Percentiles rank a stretch among this genome's conserved stretches.
phyloP scores from a whole-genome alignment of 2,797 vertebrate genomes.

The Sebastes itinus region DNA sequence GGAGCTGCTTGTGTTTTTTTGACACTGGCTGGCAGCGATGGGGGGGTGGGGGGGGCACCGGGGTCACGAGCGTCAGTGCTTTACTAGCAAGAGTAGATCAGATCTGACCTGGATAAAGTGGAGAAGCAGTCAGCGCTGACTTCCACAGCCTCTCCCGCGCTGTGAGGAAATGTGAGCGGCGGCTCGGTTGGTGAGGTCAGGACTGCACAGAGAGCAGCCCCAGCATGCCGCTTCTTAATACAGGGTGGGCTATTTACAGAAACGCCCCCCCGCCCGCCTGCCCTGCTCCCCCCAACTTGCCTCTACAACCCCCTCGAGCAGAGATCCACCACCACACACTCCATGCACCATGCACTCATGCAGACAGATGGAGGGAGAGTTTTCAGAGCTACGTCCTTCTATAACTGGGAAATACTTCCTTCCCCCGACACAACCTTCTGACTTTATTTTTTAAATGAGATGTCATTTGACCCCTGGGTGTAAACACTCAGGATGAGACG shows the following conservation, averaged over 20 bases:
- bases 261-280: background rate
- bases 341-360: slow-evolving; percentile 54
- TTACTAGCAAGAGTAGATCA: slow-evolving; percentile 53
- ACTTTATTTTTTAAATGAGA: slow-evolving; percentile 48
- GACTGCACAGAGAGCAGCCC: slow-evolving; percentile 37
- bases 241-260: slow-evolving; percentile 77
- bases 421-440: background rate
- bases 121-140: slow-evolving; percentile 50
- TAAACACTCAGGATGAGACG: slow-evolving; percentile 19
- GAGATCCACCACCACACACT: slow-evolving; percentile 57
- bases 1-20: slow-evolving; percentile 62
- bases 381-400: slow-evolving; percentile 29
- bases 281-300: background rate
- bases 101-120: slow-evolving; percentile 73
- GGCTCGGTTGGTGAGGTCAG: slow-evolving; percentile 64
- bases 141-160: slow-evolving; percentile 31
- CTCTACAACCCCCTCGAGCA: slow-evolving; percentile 53
- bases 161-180: slow-evolving; percentile 61
- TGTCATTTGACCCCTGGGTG: slow-evolving; percentile 24
- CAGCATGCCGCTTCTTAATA: slow-evolving; percentile 60
- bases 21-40: slow-evolving; percentile 62
- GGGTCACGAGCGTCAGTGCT: slow-evolving; percentile 48
- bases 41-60: background rate
- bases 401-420: slow-evolving; percentile 18
- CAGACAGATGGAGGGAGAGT: slow-evolving; percentile 66